phyloP scores from a whole-genome alignment of 2,797 vertebrate species.

The Taenioides sp. region DNA sequence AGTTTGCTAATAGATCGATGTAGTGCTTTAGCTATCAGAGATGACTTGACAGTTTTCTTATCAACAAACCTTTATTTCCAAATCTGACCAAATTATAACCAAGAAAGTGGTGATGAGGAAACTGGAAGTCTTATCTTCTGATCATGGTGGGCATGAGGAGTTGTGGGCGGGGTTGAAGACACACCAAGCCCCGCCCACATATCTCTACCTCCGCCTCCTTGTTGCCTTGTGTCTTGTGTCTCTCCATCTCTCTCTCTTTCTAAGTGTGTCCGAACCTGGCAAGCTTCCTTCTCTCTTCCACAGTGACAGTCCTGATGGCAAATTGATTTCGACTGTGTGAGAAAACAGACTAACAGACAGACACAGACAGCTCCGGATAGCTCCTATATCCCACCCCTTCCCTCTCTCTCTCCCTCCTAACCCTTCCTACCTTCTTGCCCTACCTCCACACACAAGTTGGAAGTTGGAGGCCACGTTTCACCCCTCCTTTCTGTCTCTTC shows the following conservation, averaged over 20 bases:
- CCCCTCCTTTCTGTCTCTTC: constrained; percentile 83
- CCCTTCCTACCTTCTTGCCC: constrained; percentile 63
- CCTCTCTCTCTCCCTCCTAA: constrained; percentile 62
- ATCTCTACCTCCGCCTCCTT: constrained; percentile 56
- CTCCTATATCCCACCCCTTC: constrained; percentile 64
- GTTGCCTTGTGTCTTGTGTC: constrained; percentile 69
- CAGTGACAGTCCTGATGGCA: constrained; percentile 97
- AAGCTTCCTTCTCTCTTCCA: constrained; percentile 91
- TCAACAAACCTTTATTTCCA: constrained; percentile 44
- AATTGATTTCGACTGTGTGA: constrained; percentile 99
- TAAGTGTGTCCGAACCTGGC: constrained; percentile 85
- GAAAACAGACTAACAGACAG: constrained; percentile 86
- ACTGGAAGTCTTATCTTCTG: constrained; percentile 63
- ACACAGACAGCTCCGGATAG: constrained; percentile 87
- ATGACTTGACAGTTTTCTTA: constrained; percentile 68
- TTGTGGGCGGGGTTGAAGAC: constrained; percentile 42
- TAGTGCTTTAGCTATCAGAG: constrained; percentile 56
- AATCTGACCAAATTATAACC: constrained; percentile 1
- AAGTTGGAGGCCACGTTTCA: constrained; percentile 76
- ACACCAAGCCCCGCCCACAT: constrained; percentile 46
- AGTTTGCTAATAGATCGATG: constrained; percentile 43
- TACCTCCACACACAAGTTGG: constrained; percentile 78
- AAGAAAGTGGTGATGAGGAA: constrained; percentile 60
- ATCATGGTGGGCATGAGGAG: constrained; percentile 62
- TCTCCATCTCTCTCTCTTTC: constrained; percentile 71